These are phyloP conservation scores for Tyria jacobaeae DNA, from an alignment of 2,888 invertebrate species.

Conservation along the genomic window DNA sequence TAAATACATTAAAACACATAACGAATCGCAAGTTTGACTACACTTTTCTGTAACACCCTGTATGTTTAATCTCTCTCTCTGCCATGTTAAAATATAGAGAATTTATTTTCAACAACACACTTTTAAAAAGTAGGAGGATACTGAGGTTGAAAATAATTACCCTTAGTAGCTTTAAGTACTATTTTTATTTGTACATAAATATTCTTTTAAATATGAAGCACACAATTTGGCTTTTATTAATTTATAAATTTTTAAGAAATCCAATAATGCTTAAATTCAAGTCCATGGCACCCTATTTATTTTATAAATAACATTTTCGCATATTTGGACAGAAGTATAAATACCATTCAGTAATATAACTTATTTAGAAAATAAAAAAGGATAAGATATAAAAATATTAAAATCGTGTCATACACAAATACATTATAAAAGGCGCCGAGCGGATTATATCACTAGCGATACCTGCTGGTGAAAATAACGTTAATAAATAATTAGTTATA, in stretches of 20 bases:
- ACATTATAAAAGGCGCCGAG: not conserved
- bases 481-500: not conserved
- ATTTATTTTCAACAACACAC: too few species aligned
- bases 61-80: too few species aligned
- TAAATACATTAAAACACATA: too few species aligned
- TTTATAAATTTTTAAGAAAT: not conserved
- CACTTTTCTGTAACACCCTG: too few species aligned
- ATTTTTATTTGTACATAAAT: too few species aligned
- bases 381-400: not conserved
- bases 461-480: not conserved
- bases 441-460: not conserved
- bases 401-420: not conserved
- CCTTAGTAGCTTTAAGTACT: too few species aligned
- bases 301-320: not conserved
- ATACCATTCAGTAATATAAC: not conserved
- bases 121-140: too few species aligned
- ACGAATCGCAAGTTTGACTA: too few species aligned
- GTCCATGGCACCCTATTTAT: not conserved
- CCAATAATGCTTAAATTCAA: not conserved
- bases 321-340: not conserved
- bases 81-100: too few species aligned
- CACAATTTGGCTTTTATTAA: not conserved
- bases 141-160: too few species aligned
- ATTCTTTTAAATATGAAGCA: not conserved
- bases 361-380: not conserved